Percentiles rank a stretch among this genome's conserved stretches.
Evolutionary conservation across 92 coral and sea anemone genomes (phyloP).

Genomic region (Phymanthus crucifer): DNA sequence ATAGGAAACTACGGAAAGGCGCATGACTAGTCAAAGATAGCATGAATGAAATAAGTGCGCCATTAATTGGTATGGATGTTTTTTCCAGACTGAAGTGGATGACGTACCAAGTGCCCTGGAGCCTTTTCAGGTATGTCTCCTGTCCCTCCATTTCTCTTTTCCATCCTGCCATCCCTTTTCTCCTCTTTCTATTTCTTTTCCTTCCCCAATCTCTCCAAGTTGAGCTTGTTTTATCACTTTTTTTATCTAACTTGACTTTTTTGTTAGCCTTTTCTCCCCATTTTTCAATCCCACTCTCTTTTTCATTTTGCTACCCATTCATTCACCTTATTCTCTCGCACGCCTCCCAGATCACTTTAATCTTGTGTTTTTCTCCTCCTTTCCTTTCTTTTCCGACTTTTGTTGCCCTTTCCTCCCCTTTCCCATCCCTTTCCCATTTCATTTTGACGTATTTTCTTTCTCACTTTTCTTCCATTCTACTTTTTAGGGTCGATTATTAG

Average conservation of each 20-base stretch:
- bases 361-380: too few relatives aligned
- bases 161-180: background rate
- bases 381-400: background rate
- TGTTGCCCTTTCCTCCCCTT: background rate
- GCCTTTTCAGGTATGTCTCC: constrained; percentile 81
- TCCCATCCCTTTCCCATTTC: background rate
- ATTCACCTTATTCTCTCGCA: too few relatives aligned
- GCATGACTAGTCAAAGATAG: background rate
- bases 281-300: too few relatives aligned
- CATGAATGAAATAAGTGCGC: background rate
- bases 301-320: too few relatives aligned
- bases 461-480: background rate
- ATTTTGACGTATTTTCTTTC: background rate
- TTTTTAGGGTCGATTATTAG: constrained; percentile 85
- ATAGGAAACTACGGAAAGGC: background rate
- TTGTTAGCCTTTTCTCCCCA: too few relatives aligned
- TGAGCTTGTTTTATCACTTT: too few relatives aligned
- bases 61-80: too few relatives aligned
- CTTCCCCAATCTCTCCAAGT: too few relatives aligned
- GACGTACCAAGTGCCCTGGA: constrained; percentile 92
- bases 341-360: too few relatives aligned
- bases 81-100: constrained; percentile 85
- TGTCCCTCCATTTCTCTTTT: background rate
- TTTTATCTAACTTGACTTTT: too few relatives aligned
- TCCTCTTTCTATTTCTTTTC: background rate